These are phyloP conservation scores for Rhyzopertha dominica DNA, from an alignment of 1,140 invertebrate species.

Conservation along the genomic window DNA sequence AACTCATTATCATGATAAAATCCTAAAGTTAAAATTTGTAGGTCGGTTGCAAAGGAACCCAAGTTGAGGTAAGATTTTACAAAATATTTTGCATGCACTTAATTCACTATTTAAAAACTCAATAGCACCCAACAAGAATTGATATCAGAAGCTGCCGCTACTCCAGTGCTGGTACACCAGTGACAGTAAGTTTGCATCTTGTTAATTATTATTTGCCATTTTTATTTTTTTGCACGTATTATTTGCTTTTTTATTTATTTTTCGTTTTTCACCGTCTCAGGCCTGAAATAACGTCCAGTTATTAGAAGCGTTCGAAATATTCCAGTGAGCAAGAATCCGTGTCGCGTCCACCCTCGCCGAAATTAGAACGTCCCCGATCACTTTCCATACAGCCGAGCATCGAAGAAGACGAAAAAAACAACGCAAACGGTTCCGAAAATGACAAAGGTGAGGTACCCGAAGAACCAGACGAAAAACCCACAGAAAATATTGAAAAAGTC, in stretches of 20 bases:
- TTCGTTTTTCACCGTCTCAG: constrained; percentile 31
- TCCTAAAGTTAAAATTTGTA: too few relatives aligned
- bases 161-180: too few relatives aligned
- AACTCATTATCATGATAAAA: too few relatives aligned
- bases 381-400: constrained; percentile 48
- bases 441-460: constrained; percentile 40
- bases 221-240: constrained; percentile 8
- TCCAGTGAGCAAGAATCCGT: constrained; percentile 40
- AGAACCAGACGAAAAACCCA: constrained; percentile 15
- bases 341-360: constrained; percentile 28
- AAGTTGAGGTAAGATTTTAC: too few relatives aligned
- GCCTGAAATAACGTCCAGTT: constrained; percentile 37
- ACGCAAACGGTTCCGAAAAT: constrained; percentile 45
- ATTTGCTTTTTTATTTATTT: constrained; percentile 26
- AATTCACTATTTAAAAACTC: too few relatives aligned
- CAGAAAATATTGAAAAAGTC: constrained; percentile 11
- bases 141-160: too few relatives aligned
- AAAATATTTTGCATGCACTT: too few relatives aligned
- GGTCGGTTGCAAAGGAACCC: too few relatives aligned
- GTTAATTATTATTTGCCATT: constrained; percentile 18
- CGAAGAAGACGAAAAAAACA: constrained; percentile 32
- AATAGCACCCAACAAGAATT: too few relatives aligned
- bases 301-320: constrained; percentile 32
- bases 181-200: too few relatives aligned
- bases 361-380: constrained; percentile 50